Conservation (phyloP, 2,797 vertebrate species). For the Falco peregrinus region DNA sequence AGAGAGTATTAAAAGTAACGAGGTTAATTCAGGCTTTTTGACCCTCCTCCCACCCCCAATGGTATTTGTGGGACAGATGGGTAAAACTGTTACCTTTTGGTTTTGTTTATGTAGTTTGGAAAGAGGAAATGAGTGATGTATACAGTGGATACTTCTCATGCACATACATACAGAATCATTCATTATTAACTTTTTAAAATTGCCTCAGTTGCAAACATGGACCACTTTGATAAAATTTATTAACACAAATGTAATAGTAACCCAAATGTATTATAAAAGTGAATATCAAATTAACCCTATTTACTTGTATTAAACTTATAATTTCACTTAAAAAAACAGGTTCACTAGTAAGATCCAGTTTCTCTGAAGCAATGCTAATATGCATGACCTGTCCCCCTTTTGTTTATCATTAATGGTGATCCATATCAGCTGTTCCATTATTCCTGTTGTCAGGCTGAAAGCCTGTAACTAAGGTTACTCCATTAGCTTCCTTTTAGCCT, state of each 20-base stretch:
- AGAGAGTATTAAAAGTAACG: not conserved
- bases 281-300: not conserved
- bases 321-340: not conserved
- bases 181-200: not conserved
- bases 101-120: not conserved
- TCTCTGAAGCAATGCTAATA: not conserved
- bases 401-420: not conserved
- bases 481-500: not conserved
- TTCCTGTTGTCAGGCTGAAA: not conserved
- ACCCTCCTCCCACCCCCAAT: not conserved
- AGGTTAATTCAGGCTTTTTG: not conserved
- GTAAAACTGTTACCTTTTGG: not conserved
- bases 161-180: not conserved
- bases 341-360: not conserved
- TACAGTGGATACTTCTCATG: not conserved
- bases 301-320: not conserved
- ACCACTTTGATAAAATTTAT: not conserved
- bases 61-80: not conserved
- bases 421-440: not conserved
- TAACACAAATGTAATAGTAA: not conserved
- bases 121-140: not conserved
- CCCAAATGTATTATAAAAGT: not conserved
- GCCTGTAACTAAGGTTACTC: not conserved
- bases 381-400: not conserved
- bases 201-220: not conserved